Base-by-base conservation (phyloP, 2,113 vertebrate species). In the Pollachius pollachius region DNA sequence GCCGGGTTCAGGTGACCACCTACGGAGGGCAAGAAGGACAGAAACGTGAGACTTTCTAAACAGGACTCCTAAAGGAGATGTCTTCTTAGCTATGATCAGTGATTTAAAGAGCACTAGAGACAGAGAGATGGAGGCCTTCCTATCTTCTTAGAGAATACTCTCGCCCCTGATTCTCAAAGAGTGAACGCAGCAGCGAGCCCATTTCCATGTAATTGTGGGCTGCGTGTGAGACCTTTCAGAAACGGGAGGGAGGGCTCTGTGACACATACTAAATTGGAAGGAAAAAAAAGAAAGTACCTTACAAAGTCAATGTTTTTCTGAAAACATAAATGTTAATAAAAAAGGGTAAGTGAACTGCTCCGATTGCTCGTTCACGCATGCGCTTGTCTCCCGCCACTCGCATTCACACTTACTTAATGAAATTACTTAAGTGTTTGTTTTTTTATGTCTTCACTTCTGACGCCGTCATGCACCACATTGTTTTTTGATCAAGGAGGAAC, bases 1-100 rank as follows among this genome's bases (percentile, higher is more conserved):
- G 94, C 92, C 1, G 94, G 95, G 70, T 96, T 97, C 84, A 96
- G 77, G 63, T 97, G 95, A 56, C 93, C 95, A 65, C 95, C 94
- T 97, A 69, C 8, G 41, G 41, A 48, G 7, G 9, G 41, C 9
- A 12, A 48, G 12, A 48, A 48, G 30, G 30, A 34, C 30, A 34
- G 30, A 34, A 34, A 34, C 30, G 30, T 34, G 30, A 34, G 30
- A 34, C 30, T 34, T 34, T 34, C 30, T 34, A 34, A 34, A 34
- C 6, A 34, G 30, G 30, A 34, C 30, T 34, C 30, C 4, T 34
- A 34, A 34, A 34, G 30, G 30, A 34, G 30, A 34, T 34, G 23
- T 23, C 23, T 23, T 23, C 41, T 13, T 48, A 9, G 41, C 41
- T 48, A 13, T 48, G 12, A 48, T 13, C 41, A 48, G 41, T 48